Evolutionary conservation across 2,888 invertebrate species (phyloP).

Genomic region (Sclerodermus sp.): DNA sequence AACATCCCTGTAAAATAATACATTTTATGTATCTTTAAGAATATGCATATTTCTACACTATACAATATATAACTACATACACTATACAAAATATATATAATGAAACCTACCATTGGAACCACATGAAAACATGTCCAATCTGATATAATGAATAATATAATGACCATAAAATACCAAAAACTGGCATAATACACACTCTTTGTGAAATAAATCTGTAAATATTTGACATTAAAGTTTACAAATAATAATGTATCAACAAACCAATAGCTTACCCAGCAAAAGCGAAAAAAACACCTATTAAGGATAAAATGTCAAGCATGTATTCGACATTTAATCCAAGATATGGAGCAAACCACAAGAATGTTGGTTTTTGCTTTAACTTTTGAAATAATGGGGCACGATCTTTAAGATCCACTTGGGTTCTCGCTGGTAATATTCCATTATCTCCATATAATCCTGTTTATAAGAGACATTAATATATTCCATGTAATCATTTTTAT

Average conservation of each 20-base stretch:
- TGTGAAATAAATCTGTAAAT: constrained; percentile 64
- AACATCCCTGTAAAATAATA: constrained; percentile 64
- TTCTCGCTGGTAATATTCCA: constrained; percentile 70
- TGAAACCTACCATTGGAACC: constrained; percentile 70
- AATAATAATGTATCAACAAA: background rate
- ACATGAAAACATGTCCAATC: constrained; percentile 74
- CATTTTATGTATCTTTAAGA: background rate
- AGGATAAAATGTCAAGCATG: constrained; percentile 69
- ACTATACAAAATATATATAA: background rate
- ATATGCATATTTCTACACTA: background rate
- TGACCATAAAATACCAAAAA: constrained; percentile 69
- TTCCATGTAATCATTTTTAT: background rate
- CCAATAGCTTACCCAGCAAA: constrained; percentile 65
- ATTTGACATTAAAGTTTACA: background rate
- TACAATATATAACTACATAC: background rate
- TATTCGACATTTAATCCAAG: constrained; percentile 68
- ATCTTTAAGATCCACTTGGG: constrained; percentile 55
- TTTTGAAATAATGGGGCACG: constrained; percentile 61
- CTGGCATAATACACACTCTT: constrained; percentile 63
- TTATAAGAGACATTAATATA: constrained; percentile 29
- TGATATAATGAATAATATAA: constrained; percentile 75
- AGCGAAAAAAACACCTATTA: constrained; percentile 68
- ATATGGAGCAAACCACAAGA: constrained; percentile 69
- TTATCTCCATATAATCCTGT: constrained; percentile 75
- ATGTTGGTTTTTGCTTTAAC: constrained; percentile 66